These are phyloP conservation scores for Sussaba pulchella DNA, from an alignment of 2,888 invertebrate species.

Conservation along the genomic window DNA sequence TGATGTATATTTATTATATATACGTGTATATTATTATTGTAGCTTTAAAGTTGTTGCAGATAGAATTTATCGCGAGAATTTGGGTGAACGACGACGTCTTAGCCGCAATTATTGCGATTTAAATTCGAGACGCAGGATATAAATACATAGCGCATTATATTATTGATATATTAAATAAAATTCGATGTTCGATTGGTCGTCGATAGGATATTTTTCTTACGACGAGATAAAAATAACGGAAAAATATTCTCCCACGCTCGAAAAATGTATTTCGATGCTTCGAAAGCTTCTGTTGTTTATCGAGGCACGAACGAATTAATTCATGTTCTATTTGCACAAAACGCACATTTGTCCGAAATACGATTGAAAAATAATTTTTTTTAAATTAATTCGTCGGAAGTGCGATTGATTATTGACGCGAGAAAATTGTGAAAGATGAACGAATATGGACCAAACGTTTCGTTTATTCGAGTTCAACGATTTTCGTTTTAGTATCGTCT, in stretches of 20 bases:
- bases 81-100: constrained; percentile 25
- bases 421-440: not conserved
- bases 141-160: constrained; percentile 30
- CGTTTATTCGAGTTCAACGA: not conserved
- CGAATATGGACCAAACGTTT: not conserved
- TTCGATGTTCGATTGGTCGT: constrained; percentile 5
- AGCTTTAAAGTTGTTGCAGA: constrained; percentile 57
- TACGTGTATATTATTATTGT: constrained; percentile 46
- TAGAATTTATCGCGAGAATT: constrained; percentile 38
- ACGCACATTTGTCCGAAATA: constrained; percentile 24
- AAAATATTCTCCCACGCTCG: not conserved
- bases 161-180: constrained; percentile 37
- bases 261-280: constrained; percentile 36
- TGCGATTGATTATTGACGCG: constrained; percentile 9
- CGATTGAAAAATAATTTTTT: no score
- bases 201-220: not conserved
- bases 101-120: constrained; percentile 11
- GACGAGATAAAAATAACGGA: not conserved
- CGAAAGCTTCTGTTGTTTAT: constrained; percentile 3
- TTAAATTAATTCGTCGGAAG: no score
- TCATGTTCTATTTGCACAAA: constrained; percentile 24
- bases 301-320: constrained; percentile 26
- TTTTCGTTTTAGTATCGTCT: not conserved
- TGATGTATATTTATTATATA: constrained; percentile 46
- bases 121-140: constrained; percentile 23